These are phyloP conservation scores for Coryphaenoides rupestris DNA, from an alignment of 2,113 vertebrate genomes.

Conservation along the genomic window DNA sequence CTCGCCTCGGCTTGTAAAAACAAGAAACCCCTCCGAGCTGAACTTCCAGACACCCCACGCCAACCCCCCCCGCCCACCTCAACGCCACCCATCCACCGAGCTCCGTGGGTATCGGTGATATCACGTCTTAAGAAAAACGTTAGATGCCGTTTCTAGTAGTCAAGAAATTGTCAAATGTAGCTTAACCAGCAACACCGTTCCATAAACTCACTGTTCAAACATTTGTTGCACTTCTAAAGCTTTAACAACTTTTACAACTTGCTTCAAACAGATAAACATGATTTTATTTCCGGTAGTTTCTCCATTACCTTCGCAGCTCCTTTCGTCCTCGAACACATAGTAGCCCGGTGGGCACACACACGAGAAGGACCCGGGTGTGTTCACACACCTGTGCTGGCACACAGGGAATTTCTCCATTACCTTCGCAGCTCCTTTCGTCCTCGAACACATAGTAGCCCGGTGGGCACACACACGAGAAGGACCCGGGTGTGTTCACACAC, in stretches of 20 bases:
- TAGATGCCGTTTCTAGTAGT: no score
- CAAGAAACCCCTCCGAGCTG: constrained; percentile 64
- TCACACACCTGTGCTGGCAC: constrained; percentile 90
- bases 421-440: constrained; percentile 91
- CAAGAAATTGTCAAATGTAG: no score
- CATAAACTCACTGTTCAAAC: no score
- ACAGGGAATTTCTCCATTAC: constrained; percentile 67
- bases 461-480: constrained; percentile 90
- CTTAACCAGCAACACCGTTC: no score
- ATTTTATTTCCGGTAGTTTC: not conserved
- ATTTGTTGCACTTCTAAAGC: no score
- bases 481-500: constrained; percentile 88
- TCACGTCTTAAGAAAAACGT: constrained; percentile 62
- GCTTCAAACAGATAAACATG: no score
- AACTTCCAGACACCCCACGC: constrained; percentile 46
- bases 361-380: constrained; percentile 86
- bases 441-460: constrained; percentile 87
- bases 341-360: constrained; percentile 92
- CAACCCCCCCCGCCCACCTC: constrained; percentile 35
- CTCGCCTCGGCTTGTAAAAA: constrained; percentile 75
- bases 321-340: constrained; percentile 83
- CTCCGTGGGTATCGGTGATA: constrained; percentile 72
- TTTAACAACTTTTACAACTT: no score
- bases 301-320: constrained; percentile 91
- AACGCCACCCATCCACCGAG: constrained; percentile 20